phyloP scores from a whole-genome alignment of 2,888 invertebrate species.

The Entomobrya proxima region DNA sequence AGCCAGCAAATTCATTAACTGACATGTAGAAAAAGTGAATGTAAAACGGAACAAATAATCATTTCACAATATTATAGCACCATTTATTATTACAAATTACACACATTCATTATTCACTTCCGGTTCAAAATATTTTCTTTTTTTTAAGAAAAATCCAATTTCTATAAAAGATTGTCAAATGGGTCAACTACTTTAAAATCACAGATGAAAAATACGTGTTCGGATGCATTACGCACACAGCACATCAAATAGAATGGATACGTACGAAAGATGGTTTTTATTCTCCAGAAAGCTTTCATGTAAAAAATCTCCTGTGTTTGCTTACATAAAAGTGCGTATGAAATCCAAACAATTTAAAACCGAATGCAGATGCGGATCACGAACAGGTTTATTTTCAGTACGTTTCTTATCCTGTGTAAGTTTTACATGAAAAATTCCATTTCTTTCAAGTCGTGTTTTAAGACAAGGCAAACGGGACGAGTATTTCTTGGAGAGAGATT shows the following conservation, averaged over 20 bases:
- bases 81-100: no score
- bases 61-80: not conserved
- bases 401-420: not conserved
- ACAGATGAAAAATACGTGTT: no score
- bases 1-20: not conserved
- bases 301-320: constrained; percentile 18
- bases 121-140: no score
- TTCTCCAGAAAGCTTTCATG: constrained; percentile 44
- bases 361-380: not conserved
- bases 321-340: no score
- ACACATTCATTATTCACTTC: no score
- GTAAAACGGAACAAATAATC: not conserved
- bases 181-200: no score
- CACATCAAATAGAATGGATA: not conserved
- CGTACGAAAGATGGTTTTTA: constrained; percentile 3
- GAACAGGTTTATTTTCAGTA: constrained; percentile 48
- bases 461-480: no score
- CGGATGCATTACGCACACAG: not conserved
- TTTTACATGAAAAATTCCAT: not conserved
- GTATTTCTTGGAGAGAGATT: constrained; percentile 8
- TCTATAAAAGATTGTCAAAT: no score
- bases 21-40: not conserved
- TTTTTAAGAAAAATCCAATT: no score
- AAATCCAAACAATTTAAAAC: constrained; percentile 15
- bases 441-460: not conserved